Evolutionary conservation across 2,113 vertebrate genomes (phyloP).

Genomic region (Amphilophus citrinellus): DNA sequence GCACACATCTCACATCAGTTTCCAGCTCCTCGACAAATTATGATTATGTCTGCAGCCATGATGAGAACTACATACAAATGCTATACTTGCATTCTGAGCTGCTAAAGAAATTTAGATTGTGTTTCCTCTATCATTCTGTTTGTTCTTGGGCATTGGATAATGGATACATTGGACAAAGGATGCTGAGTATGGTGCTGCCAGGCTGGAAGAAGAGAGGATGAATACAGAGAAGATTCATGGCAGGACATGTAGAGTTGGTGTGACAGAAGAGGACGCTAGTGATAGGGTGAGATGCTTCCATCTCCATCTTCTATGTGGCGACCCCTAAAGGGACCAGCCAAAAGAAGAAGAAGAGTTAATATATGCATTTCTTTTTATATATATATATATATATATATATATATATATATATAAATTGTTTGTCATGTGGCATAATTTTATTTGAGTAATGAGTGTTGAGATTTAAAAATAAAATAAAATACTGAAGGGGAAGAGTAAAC

Average conservation of each 20-base stretch:
- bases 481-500: not conserved
- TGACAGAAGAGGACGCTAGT: not conserved
- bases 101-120: conserved; percentile 23
- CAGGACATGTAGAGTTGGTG: not conserved
- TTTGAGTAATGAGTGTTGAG: not conserved
- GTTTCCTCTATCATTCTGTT: not conserved
- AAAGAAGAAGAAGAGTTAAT: not conserved
- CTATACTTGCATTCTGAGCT: conserved; percentile 15
- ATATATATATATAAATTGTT: not conserved
- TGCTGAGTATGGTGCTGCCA: not conserved
- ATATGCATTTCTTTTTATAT: not conserved
- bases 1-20: conserved; percentile 3
- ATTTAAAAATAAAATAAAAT: not conserved
- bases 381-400: not conserved
- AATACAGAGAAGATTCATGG: not conserved
- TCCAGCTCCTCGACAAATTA: not conserved
- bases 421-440: not conserved
- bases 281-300: not conserved
- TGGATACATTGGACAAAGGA: not conserved
- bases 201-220: not conserved
- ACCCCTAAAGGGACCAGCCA: not conserved
- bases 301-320: too few relatives aligned
- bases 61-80: conserved; percentile 5
- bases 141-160: not conserved
- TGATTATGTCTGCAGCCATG: conserved; percentile 43